Conservation (phyloP, 2,888 invertebrate species). For the Colletes collaris region DNA sequence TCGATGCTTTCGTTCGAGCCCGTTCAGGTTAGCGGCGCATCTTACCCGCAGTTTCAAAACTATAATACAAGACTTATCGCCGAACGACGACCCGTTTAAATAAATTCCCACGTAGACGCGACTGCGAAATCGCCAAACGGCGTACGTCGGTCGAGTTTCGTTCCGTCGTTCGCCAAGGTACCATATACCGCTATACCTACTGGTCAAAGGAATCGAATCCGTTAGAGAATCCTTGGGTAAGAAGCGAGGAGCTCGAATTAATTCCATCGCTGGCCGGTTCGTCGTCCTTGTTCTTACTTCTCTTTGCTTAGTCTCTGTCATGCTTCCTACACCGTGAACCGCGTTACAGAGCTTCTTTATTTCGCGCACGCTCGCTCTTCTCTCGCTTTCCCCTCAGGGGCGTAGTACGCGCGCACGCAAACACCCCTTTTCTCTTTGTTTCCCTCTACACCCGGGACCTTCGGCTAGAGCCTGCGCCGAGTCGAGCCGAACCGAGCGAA, state of each 20-base stretch:
- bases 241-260: background rate
- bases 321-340: conserved; percentile 4
- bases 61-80: no score
- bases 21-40: no score
- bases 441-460: conserved; percentile 25
- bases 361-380: background rate
- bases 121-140: no score
- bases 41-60: no score
- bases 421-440: conserved; percentile 6
- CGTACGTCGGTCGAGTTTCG: no score
- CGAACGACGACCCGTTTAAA: no score
- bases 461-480: background rate
- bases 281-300: background rate
- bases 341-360: background rate
- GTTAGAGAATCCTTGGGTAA: background rate
- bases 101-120: no score
- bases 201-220: background rate
- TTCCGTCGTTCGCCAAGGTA: no score
- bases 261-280: conserved; percentile 6
- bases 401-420: conserved; percentile 8
- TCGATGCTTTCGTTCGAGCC: no score
- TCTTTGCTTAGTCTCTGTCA: background rate
- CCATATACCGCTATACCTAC: no score
- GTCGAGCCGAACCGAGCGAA: background rate
- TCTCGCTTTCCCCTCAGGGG: background rate